Evolutionary conservation across 2,113 vertebrate genomes (phyloP).

Genomic region (Caracal caracal): DNA sequence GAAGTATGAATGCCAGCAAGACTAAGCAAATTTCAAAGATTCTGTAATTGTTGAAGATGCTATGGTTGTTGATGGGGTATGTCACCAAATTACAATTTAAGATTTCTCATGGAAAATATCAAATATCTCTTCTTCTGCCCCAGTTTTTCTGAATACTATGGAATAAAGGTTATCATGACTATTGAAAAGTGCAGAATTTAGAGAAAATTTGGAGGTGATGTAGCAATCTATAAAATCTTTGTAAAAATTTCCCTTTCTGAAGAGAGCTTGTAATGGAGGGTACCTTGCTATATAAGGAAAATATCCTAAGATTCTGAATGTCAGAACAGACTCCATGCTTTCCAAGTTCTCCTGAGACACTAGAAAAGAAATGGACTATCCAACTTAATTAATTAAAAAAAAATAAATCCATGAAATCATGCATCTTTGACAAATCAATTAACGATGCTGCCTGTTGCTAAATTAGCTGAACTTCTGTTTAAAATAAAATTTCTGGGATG

Average conservation of each 20-base stretch:
- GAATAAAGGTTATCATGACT: neutral
- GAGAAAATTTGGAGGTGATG: neutral
- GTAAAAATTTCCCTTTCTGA: neutral
- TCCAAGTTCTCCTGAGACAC: neutral
- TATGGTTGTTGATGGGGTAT: neutral
- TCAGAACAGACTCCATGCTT: neutral
- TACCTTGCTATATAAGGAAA: neutral
- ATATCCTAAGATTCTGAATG: neutral
- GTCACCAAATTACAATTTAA: neutral
- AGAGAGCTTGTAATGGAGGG: neutral
- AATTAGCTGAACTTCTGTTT: neutral
- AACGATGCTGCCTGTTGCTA: neutral
- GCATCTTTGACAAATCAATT: neutral
- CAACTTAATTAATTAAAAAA: neutral
- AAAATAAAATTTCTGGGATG: neutral
- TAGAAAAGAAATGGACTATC: neutral
- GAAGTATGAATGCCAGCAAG: neutral
- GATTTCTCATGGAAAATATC: neutral
- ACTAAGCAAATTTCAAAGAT: neutral
- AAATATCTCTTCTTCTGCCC: neutral
- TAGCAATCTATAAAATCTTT: neutral
- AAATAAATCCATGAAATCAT: neutral
- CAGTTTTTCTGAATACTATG: neutral
- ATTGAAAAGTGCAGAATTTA: neutral
- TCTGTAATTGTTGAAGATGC: neutral